phyloP scores from a whole-genome alignment of 2,797 vertebrate species.

The Pseudocheirus occidentalis region DNA sequence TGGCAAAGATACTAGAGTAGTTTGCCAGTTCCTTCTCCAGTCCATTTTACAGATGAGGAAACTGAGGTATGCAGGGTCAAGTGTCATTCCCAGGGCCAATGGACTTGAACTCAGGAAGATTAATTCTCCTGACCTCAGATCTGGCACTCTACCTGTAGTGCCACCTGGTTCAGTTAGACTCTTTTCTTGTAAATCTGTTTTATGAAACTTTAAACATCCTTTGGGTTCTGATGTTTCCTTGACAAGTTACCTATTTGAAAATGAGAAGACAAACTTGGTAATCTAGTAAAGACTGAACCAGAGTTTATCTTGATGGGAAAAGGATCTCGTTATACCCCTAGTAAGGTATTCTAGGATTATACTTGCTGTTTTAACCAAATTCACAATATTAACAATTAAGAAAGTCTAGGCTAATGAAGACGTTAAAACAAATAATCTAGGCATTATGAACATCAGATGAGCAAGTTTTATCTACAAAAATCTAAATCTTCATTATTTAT shows the following conservation, averaged over 20 bases:
- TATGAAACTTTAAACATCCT: not conserved
- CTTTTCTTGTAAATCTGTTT: constrained; percentile 24
- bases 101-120: not conserved
- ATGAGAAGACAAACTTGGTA: not conserved
- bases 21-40: not conserved
- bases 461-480: constrained; percentile 35
- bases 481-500: constrained; percentile 46
- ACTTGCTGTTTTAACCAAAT: not conserved
- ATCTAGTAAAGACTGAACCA: not conserved
- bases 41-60: not conserved
- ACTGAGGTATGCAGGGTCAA: not conserved
- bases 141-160: not conserved
- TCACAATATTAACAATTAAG: not conserved
- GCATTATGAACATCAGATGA: constrained; percentile 47
- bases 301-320: not conserved
- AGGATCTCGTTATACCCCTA: not conserved
- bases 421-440: constrained; percentile 56
- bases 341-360: not conserved
- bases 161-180: not conserved
- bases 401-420: not conserved
- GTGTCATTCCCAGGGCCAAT: not conserved
- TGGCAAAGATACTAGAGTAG: not conserved
- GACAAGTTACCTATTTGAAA: not conserved
- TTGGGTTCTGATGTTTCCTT: not conserved
- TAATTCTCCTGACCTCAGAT: not conserved